These are phyloP conservation scores for Hypanus sabinus DNA, from an alignment of 2,113 vertebrate species.

Conservation along the genomic window DNA sequence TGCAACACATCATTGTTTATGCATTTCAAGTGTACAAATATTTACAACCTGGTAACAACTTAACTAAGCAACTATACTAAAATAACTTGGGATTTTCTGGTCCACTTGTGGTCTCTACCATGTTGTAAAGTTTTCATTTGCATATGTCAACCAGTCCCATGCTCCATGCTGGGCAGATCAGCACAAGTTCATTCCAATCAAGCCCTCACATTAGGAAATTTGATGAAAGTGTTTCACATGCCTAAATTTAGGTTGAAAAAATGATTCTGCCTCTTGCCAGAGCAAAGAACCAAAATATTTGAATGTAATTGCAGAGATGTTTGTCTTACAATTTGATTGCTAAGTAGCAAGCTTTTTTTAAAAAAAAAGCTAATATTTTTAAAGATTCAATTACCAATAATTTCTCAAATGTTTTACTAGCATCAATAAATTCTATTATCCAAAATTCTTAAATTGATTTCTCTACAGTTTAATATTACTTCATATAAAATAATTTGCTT, in stretches of 20 bases:
- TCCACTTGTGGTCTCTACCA: not conserved
- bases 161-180: not conserved
- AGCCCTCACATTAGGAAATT: too few relatives aligned
- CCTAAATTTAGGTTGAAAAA: not conserved
- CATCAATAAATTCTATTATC: too few relatives aligned
- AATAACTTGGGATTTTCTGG: not conserved
- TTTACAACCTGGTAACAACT: slow-evolving; percentile 21
- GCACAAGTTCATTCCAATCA: not conserved
- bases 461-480: too few relatives aligned
- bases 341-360: not conserved
- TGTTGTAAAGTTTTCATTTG: not conserved
- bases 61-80: not conserved
- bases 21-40: not conserved
- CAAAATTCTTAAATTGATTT: too few relatives aligned
- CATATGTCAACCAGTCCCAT: not conserved
- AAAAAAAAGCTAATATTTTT: not conserved
- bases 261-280: not conserved
- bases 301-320: not conserved
- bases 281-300: not conserved
- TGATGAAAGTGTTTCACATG: too few relatives aligned
- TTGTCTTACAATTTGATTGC: not conserved
- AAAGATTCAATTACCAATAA: not conserved
- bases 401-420: not conserved
- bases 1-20: not conserved
- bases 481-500: too few relatives aligned